Percentiles rank a stretch among this genome's conserved stretches.
phyloP scores from a whole-genome alignment of 2,888 invertebrate genomes.

The Cyrtodaria siliqua region DNA sequence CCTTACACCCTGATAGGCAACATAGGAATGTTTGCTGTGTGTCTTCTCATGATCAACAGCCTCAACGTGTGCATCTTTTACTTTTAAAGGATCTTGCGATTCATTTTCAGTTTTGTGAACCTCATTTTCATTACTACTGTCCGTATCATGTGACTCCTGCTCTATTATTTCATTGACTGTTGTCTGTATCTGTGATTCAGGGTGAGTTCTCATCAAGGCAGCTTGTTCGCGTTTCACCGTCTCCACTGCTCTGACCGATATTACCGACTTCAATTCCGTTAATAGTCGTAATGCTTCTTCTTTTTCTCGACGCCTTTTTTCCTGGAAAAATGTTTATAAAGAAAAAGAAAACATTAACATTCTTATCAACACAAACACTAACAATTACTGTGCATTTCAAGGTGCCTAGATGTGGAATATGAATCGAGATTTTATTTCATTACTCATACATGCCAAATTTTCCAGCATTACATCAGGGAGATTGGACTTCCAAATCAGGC shows the following conservation, averaged over 20 bases:
- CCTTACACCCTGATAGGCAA: conserved; percentile 36
- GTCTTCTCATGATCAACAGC: too few species aligned
- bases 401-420: too few species aligned
- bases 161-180: not conserved
- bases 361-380: too few species aligned
- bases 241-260: conserved; percentile 77
- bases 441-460: too few species aligned
- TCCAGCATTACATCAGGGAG: too few species aligned
- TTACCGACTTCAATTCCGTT: conserved; percentile 80
- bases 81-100: not conserved
- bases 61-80: not conserved
- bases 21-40: conserved; percentile 12
- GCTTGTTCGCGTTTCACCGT: conserved; percentile 69
- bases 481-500: too few species aligned
- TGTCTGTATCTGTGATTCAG: not conserved
- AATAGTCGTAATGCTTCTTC: conserved; percentile 77
- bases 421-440: too few species aligned
- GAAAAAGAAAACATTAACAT: too few species aligned
- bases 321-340: conserved; percentile 51
- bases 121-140: not conserved
- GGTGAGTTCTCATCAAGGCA: conserved; percentile 59
- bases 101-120: not conserved
- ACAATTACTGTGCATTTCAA: too few species aligned
- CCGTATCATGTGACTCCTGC: not conserved
- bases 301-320: conserved; percentile 72